These are phyloP conservation scores for Phylloscopus trochilus DNA, from an alignment of 2,113 vertebrate genomes.

Conservation along the genomic window DNA sequence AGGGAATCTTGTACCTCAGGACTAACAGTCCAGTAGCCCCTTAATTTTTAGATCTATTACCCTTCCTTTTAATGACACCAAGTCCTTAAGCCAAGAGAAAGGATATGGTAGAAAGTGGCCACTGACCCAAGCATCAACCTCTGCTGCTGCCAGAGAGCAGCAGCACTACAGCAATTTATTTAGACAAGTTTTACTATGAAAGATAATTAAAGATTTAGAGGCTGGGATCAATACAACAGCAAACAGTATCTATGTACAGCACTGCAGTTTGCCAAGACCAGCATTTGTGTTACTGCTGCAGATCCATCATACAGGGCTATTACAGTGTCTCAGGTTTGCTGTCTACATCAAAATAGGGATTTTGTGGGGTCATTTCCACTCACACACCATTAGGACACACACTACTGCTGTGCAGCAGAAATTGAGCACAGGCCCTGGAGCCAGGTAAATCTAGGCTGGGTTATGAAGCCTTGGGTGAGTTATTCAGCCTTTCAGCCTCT, in stretches of 20 bases:
- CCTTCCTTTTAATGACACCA: background rate
- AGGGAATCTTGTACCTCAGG: background rate
- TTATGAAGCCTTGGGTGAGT: background rate
- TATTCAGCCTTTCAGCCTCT: background rate
- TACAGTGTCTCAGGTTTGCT: background rate
- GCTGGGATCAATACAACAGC: background rate
- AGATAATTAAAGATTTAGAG: slow-evolving; percentile 52
- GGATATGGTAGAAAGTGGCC: background rate
- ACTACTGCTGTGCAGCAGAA: background rate
- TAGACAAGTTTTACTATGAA: slow-evolving; percentile 38
- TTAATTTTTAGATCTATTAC: background rate
- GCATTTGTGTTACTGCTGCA: slow-evolving; percentile 5
- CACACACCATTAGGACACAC: background rate
- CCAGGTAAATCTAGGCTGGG: background rate
- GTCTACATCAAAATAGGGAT: background rate
- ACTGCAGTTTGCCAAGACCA: background rate
- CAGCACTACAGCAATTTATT: background rate
- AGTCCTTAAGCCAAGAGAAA: background rate
- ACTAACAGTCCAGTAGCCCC: background rate
- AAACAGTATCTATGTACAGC: background rate
- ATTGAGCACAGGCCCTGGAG: background rate
- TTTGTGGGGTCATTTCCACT: background rate
- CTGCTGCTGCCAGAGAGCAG: background rate
- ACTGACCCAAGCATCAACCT: background rate
- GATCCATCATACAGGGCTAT: background rate